Conservation (phyloP, 2,113 vertebrate genomes). For the Capreolus pygargus region DNA sequence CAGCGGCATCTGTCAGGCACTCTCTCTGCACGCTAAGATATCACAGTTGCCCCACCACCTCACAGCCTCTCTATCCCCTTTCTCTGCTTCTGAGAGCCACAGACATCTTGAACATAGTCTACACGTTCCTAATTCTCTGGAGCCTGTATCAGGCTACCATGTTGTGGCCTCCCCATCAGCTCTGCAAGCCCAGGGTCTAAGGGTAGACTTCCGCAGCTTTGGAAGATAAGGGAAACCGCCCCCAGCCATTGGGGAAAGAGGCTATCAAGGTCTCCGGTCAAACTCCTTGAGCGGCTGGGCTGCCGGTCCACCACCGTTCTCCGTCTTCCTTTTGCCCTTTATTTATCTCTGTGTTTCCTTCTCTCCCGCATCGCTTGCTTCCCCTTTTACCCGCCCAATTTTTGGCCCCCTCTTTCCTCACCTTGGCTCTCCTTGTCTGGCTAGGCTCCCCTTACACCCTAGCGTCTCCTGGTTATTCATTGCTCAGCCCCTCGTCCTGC, state of each 20-base stretch:
- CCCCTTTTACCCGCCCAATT: not conserved
- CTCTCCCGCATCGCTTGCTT: not conserved
- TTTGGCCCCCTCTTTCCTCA: not conserved
- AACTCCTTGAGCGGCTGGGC: accelerated
- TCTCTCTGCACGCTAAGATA: not conserved
- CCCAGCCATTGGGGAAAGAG: not conserved
- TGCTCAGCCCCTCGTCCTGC: not conserved
- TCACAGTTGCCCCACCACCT: not conserved
- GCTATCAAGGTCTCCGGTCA: not conserved
- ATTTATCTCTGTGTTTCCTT: not conserved
- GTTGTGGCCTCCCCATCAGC: not conserved
- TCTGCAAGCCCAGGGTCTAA: not conserved
- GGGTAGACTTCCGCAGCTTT: not conserved
- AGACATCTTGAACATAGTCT: accelerated
- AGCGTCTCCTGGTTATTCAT: not conserved
- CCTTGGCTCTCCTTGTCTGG: not conserved
- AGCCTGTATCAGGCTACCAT: not conserved
- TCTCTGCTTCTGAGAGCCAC: not conserved
- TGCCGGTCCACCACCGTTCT: not conserved
- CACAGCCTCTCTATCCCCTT: not conserved
- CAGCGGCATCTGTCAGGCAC: not conserved
- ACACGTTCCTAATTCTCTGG: accelerated
- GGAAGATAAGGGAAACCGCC: not conserved
- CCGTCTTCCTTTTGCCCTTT: not conserved
- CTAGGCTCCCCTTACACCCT: not conserved